These are phyloP conservation scores for Cepaea nemoralis DNA, from an alignment of 1,140 invertebrate species.

Conservation along the genomic window DNA sequence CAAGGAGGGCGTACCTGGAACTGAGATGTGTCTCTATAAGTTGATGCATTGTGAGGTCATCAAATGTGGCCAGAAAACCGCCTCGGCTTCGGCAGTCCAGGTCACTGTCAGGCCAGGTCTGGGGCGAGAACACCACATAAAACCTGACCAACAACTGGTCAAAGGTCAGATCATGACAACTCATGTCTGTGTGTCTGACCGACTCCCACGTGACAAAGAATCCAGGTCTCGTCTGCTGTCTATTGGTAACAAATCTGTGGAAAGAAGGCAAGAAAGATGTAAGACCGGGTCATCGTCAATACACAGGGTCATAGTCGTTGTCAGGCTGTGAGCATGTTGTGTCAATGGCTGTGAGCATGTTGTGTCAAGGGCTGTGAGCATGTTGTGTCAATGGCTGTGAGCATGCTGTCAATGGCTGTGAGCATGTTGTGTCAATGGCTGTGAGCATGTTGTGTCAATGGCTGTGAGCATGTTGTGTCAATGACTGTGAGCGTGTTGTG, in stretches of 20 bases:
- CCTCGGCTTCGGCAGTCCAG: slow-evolving; percentile 76
- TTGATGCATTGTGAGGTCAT: slow-evolving; percentile 76
- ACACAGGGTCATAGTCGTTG: too few relatives aligned
- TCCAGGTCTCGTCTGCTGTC: slow-evolving; percentile 39
- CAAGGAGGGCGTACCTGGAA: not conserved
- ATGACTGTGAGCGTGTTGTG: too few relatives aligned
- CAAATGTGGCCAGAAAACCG: slow-evolving; percentile 79
- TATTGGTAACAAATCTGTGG: slow-evolving; percentile 47
- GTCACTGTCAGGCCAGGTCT: slow-evolving; percentile 79
- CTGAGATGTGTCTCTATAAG: slow-evolving; percentile 39
- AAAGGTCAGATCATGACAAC: slow-evolving; percentile 73
- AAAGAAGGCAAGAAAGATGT: too few relatives aligned
- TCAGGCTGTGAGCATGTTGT: too few relatives aligned
- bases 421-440: too few relatives aligned
- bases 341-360: too few relatives aligned
- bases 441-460: too few relatives aligned
- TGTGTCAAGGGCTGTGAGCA: too few relatives aligned
- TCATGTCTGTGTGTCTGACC: not conserved
- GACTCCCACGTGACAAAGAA: slow-evolving; percentile 48
- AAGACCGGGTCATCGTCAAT: too few relatives aligned
- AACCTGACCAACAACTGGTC: slow-evolving; percentile 77
- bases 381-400: too few relatives aligned
- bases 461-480: too few relatives aligned
- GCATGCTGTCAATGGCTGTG: too few relatives aligned
- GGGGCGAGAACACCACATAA: slow-evolving; percentile 74